Conservation (phyloP, 2,888 invertebrate species). For the Oasisia sp. region DNA sequence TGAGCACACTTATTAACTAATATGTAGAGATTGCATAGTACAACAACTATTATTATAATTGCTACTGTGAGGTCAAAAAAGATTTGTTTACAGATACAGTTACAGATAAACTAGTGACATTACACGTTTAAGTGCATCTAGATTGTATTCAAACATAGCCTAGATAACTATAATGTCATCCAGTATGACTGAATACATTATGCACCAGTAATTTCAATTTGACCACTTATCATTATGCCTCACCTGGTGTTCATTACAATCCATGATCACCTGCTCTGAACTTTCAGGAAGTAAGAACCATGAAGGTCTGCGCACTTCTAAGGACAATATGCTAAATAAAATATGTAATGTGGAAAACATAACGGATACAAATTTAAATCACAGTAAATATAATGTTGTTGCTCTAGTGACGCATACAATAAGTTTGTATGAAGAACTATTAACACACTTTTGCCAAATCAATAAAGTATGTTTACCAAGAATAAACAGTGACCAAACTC, state of each 20-base stretch:
- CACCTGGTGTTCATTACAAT: not conserved
- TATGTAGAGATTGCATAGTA: no score
- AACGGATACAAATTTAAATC: not conserved
- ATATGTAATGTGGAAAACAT: not conserved
- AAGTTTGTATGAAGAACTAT: not conserved
- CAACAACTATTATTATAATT: no score
- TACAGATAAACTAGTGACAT: no score
- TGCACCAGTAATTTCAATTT: no score
- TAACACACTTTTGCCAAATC: not conserved
- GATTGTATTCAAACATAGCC: no score
- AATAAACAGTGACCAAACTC: not conserved
- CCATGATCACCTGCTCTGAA: not conserved
- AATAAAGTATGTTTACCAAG: not conserved
- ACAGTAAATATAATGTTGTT: conserved; percentile 13
- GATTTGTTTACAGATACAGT: no score
- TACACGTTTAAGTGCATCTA: no score
- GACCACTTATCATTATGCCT: not conserved
- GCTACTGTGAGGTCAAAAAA: no score
- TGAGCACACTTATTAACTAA: no score
- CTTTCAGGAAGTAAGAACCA: not conserved
- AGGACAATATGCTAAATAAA: not conserved
- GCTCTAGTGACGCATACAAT: not conserved
- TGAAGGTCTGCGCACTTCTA: not conserved
- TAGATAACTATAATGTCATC: no score
- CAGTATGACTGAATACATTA: no score